Conservation (phyloP, 2,113 vertebrate species). For the Lutjanus erythropterus region DNA sequence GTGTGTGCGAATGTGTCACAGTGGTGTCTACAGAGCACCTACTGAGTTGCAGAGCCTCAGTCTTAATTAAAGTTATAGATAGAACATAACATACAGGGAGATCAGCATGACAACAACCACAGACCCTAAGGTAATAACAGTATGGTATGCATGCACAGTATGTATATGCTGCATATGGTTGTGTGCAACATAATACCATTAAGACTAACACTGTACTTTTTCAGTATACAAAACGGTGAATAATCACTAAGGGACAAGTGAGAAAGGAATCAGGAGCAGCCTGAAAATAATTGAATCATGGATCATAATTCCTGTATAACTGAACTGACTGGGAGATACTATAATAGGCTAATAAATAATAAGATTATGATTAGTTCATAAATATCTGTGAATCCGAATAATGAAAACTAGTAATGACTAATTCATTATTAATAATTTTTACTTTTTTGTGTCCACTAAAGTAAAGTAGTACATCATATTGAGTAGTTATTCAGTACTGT, state of each 20-base stretch:
- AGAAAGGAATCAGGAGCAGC: not conserved
- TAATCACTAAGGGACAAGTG: not conserved
- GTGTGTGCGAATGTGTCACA: slow-evolving; percentile 16
- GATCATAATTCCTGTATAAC: not conserved
- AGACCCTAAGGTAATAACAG: slow-evolving; percentile 33
- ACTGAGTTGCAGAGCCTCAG: slow-evolving; percentile 39
- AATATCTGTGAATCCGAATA: not conserved
- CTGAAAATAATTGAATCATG: not conserved
- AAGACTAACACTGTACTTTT: not conserved
- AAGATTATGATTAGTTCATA: not conserved
- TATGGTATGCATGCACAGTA: not conserved
- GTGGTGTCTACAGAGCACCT: slow-evolving; percentile 54
- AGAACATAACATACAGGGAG: slow-evolving; percentile 49
- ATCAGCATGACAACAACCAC: slow-evolving; percentile 51
- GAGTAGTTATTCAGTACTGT: not conserved
- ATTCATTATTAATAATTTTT: not conserved
- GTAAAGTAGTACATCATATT: not conserved
- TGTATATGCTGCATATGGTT: not conserved
- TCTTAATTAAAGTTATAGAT: slow-evolving; percentile 66
- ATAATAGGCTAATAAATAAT: not conserved
- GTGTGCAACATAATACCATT: not conserved
- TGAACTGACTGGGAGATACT: not conserved
- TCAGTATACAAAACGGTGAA: not conserved
- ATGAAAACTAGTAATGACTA: not conserved
- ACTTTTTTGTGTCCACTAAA: not conserved